phyloP scores from a whole-genome alignment of 2,888 invertebrate genomes.

The Eristalis pertinax region DNA sequence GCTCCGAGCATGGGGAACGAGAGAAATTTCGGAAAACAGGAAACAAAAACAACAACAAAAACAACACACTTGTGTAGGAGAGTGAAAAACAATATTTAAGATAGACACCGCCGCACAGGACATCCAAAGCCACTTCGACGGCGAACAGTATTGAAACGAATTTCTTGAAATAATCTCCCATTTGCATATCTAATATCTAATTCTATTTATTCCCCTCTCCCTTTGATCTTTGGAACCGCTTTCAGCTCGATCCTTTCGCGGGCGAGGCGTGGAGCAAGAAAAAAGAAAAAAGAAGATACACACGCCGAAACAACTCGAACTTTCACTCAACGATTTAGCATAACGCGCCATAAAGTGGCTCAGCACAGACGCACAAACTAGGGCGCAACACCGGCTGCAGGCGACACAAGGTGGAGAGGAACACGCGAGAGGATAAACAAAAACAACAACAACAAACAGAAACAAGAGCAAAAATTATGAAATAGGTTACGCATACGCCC shows the following conservation, averaged over 20 bases:
- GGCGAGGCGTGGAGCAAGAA: too few relatives aligned
- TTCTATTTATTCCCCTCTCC: slow-evolving; percentile 46
- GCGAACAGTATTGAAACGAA: slow-evolving; percentile 63
- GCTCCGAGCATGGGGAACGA: slow-evolving; percentile 8
- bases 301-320: slow-evolving; percentile 28
- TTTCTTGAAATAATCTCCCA: slow-evolving; percentile 60
- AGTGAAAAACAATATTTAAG: not conserved
- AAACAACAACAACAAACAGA: not conserved
- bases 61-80: not conserved
- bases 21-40: not conserved
- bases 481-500: slow-evolving; percentile 68
- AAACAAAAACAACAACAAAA: not conserved
- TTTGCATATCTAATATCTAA: slow-evolving; percentile 68
- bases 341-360: slow-evolving; percentile 57
- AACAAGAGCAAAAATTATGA: slow-evolving; percentile 4
- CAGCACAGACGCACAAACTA: slow-evolving; percentile 20
- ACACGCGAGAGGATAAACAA: not conserved
- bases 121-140: not conserved
- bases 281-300: not conserved
- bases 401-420: not conserved
- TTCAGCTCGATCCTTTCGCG: not conserved
- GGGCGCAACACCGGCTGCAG: not conserved
- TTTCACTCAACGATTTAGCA: slow-evolving; percentile 58
- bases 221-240: not conserved
- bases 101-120: not conserved